Evolutionary conservation across 2,113 vertebrate species (phyloP), one percentile per base, ranked within the genome.

Genomic region (Seriola quinqueradiata): DNA sequence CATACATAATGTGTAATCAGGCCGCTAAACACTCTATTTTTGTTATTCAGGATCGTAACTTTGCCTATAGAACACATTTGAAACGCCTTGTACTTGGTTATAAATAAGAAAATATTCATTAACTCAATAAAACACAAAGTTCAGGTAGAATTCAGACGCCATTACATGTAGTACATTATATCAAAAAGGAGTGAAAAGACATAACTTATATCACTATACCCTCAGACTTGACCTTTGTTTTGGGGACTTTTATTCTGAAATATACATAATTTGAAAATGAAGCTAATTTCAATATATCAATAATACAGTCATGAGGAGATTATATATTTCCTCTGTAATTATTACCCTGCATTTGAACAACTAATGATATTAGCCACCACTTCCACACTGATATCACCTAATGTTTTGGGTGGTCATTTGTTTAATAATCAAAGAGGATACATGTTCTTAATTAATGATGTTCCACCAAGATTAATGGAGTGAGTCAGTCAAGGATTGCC

Each of bases 401-500:
- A 54, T 55, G 8, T 21, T 46, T 3, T 17, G 1, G 0, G 0
- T 44, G 16, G 28, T 28, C 1, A 8, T 66, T 32, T 57, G 5
- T 40, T 52, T 21, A 75, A 54, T 25, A 44, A n/a, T 46, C 12
- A 63, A 8, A 40, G 70, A 52, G 17, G 13, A 36, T 7, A 42
- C 0, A 8, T 34, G 14, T 10, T 54, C 1, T n/a, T 81, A 78
- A 83, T 79, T 61, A 61, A 48, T 1, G 17, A 42, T 23, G 3
- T 14, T 42, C 16, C 10, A 21, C 52, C 12, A 25, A 57, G 50
- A 65, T 71, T 55, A 67, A 73, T 57, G 8, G 16, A 40, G 68
- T 70, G 66, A 72, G 44, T 74, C 25, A 75, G 82, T 79, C 21
- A 42, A 40, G n/a, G 16, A 64, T 34, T 77, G 83, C 92, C 93